phyloP scores from a whole-genome alignment of 2,888 invertebrate genomes.

The Tiliacea citrago region DNA sequence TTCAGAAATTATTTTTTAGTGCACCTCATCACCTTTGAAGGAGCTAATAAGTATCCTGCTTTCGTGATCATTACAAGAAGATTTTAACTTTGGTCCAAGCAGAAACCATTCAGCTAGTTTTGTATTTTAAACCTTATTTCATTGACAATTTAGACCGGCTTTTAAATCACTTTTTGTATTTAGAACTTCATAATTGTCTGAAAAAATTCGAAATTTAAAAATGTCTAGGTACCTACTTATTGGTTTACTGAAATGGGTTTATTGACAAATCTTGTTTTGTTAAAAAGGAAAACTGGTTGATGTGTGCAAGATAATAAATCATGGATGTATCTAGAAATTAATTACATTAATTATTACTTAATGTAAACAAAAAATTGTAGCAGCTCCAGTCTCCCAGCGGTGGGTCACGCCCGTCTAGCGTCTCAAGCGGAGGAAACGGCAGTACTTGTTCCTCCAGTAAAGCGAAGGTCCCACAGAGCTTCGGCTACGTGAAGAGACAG shows the following conservation, averaged over 20 bases:
- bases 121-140: no score
- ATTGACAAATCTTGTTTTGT: no score
- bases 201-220: no score
- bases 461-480: conserved; percentile 95
- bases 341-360: neutral
- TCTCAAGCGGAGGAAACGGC: conserved; percentile 89
- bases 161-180: no score
- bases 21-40: neutral
- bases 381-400: conserved; percentile 89
- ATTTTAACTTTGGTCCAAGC: no score
- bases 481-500: conserved; percentile 95
- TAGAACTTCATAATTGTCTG: no score
- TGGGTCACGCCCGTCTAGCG: conserved; percentile 85
- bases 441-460: conserved; percentile 90
- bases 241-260: no score
- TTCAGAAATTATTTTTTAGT: neutral
- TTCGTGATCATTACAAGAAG: neutral
- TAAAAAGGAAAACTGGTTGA: neutral
- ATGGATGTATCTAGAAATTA: neutral
- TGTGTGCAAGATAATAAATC: neutral
- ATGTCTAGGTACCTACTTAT: no score
- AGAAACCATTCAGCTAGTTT: no score
- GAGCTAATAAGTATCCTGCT: neutral
- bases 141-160: no score
- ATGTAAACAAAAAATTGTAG: conserved; percentile 19